Base-by-base conservation (phyloP, 1,140 invertebrate genomes). In the Ctenoplectra terminalis region DNA sequence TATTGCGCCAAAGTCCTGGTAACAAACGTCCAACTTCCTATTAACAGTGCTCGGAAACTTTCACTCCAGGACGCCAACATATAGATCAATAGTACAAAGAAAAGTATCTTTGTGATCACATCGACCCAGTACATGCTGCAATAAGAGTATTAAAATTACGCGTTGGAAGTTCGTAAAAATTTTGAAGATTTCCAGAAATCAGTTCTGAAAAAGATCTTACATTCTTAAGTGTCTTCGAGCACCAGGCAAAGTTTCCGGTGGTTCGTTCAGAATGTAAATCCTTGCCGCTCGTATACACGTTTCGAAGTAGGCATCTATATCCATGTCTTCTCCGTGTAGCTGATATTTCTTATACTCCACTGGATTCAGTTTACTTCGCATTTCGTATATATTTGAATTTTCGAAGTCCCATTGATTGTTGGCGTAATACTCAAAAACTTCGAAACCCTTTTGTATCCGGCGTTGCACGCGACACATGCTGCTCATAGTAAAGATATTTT, bases 371-470 rank as follows among this genome's bases (percentile, higher is more conserved):
- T 94, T 90, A 52, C 92, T 85, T 64, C 97, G 92, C 4, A 96
- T 70, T 11, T 93, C 80, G 0, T 92, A 71, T 15, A 94, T 93
- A 86, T 96, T 95, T 40, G 96, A 94, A 54, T 96, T 97, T 61
- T 95, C 95, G 89, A 98, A 98, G 84, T 97, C 96, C 97, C 97
- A 98, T 77, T 97, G 96, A 89, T 97, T 97, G 88, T 97, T 98
- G 0, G 97, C 96, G 89, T 98, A 98, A 88, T 97, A 98, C 87
- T 98, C 97, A 83, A 98, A 97, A 0, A 98, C 96, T 85, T 97
- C 96, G 85, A 97, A 97, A 2, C 97, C 97, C 93, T 97, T 98
- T 82, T 94, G 94, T 84, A 98, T 97, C 40, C 96, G 94, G 63
- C 96, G 95, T 81, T 97, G 97, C 0, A 98, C 95, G 23, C 96